Evolutionary conservation across 2,797 vertebrate species (phyloP).

Genomic region (Triplophysa bombifrons): DNA sequence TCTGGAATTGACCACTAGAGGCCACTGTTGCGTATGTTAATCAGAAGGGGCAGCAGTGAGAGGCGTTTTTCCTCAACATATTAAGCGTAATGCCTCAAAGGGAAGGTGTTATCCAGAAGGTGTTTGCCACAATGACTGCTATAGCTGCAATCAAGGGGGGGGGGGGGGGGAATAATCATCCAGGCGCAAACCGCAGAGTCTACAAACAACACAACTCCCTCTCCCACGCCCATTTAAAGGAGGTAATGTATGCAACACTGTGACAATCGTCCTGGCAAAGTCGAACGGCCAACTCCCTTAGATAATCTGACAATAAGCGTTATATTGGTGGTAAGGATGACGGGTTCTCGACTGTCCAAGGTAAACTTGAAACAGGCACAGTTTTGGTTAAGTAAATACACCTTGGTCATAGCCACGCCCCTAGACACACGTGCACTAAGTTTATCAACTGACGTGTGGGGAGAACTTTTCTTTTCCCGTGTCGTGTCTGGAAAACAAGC

Average conservation of each 20-base stretch:
- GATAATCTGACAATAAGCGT: background rate
- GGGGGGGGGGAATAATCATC: background rate
- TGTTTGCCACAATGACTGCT: conserved; percentile 6
- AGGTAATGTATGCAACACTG: background rate
- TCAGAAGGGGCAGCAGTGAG: conserved; percentile 18
- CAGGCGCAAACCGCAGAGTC: conserved; percentile 4
- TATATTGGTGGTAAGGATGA: background rate
- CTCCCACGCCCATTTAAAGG: conserved; percentile 13
- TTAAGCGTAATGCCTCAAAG: conserved; percentile 6
- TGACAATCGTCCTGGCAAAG: conserved; percentile 2
- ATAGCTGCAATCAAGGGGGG: background rate
- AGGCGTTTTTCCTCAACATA: background rate
- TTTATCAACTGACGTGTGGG: conserved; percentile 52
- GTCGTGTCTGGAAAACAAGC: conserved; percentile 5
- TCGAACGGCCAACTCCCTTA: background rate
- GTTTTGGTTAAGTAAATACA: conserved; percentile 14
- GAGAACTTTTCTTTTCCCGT: conserved; percentile 33
- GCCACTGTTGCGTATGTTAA: conserved; percentile 63
- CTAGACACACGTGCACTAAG: background rate
- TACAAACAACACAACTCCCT: conserved; percentile 9
- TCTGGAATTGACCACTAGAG: conserved; percentile 69
- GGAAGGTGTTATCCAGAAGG: conserved; percentile 17
- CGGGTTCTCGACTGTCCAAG: too few relatives aligned
- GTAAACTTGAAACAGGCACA: background rate
- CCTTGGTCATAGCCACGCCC: conserved; percentile 31